phyloP scores from a whole-genome alignment of 35 echinoderm and acorn worm genomes.

The Ophioderma brevispina region DNA sequence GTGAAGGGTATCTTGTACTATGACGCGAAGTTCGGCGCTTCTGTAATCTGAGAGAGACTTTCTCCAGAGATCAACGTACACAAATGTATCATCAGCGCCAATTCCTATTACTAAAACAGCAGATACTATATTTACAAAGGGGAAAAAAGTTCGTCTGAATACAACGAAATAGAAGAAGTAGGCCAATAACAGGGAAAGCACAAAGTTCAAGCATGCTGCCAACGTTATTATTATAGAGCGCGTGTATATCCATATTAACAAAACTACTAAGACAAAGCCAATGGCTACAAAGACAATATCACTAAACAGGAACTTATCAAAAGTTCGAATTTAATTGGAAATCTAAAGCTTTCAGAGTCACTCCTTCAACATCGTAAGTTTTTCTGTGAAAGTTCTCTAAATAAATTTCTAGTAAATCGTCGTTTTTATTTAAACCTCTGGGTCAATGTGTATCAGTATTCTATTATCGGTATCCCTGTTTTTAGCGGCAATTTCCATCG shows the following conservation, averaged over 20 bases:
- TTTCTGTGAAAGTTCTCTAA: conserved; percentile 50
- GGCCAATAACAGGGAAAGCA: conserved; percentile 71
- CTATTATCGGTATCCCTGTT: not conserved
- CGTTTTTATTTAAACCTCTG: not conserved
- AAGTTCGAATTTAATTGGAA: conserved; percentile 57
- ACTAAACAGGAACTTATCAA: conserved; percentile 42
- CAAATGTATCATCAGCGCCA: conserved; percentile 92
- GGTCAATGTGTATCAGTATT: conserved; percentile 38
- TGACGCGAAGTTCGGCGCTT: not conserved
- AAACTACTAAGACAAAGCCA: conserved; percentile 35
- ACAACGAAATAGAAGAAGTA: conserved; percentile 79
- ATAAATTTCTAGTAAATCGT: conserved; percentile 35
- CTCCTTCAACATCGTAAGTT: conserved; percentile 26
- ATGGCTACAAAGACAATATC: conserved; percentile 66
- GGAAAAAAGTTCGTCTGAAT: conserved; percentile 68
- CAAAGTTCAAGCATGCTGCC: conserved; percentile 57
- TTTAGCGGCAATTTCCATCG: not conserved
- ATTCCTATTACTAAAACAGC: conserved; percentile 69
- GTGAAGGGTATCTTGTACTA: conserved; percentile 32
- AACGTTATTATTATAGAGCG: conserved; percentile 67
- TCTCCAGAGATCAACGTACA: conserved; percentile 76
- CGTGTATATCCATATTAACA: conserved; percentile 75
- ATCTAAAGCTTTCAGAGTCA: conserved; percentile 31
- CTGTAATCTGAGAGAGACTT: conserved; percentile 14
- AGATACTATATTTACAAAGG: conserved; percentile 76